phyloP scores from a whole-genome alignment of 2,888 invertebrate genomes.

The Volucella inflata region DNA sequence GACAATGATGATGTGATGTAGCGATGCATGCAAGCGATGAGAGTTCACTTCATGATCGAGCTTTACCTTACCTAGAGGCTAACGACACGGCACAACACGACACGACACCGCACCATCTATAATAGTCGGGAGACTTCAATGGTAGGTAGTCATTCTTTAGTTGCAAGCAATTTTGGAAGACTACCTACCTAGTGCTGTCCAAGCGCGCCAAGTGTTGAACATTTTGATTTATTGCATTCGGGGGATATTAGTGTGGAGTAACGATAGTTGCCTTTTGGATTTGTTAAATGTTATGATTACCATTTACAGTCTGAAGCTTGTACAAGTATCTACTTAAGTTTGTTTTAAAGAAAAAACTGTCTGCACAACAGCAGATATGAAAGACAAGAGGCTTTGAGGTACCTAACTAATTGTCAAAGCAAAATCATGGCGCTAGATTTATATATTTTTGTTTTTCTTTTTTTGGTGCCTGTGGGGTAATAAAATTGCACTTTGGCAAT shows the following conservation, averaged over 20 bases:
- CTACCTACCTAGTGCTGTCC: slow-evolving; percentile 25
- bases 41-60: neutral
- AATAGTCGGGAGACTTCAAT: neutral
- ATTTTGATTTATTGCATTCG: slow-evolving; percentile 68
- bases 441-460: neutral
- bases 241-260: slow-evolving; percentile 52
- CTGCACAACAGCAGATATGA: slow-evolving; percentile 5
- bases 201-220: slow-evolving; percentile 25
- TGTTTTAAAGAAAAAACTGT: slow-evolving; percentile 8
- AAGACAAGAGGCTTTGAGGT: slow-evolving; percentile 6
- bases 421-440: slow-evolving; percentile 2
- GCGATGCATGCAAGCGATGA: slow-evolving; percentile 34
- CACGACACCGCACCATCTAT: slow-evolving; percentile 5
- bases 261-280: slow-evolving; percentile 61
- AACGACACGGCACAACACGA: slow-evolving; percentile 2
- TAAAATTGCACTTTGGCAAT: slow-evolving; percentile 2
- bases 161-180: slow-evolving; percentile 7
- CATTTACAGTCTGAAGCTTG: slow-evolving; percentile 43
- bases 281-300: slow-evolving; percentile 65
- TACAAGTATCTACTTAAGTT: neutral
- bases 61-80: neutral
- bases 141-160: neutral
- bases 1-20: slow-evolving; percentile 42
- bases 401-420: slow-evolving; percentile 16
- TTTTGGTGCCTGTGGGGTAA: neutral